Evolutionary conservation across 2,888 invertebrate species (phyloP).

Genomic region (Tiphia femorata): DNA sequence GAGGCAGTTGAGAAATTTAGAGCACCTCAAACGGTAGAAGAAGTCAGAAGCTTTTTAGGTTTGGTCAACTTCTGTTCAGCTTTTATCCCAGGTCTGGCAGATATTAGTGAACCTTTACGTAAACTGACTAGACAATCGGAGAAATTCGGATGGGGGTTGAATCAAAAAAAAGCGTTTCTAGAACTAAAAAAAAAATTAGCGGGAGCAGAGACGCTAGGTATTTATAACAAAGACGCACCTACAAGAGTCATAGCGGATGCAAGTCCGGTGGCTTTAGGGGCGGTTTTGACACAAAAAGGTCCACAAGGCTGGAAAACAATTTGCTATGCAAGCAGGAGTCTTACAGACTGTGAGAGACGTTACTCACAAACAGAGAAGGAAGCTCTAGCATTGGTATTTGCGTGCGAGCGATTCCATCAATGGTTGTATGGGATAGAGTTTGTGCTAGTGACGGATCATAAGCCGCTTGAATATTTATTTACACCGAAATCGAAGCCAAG

Average conservation of each 20-base stretch:
- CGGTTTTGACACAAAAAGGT: conserved; percentile 51
- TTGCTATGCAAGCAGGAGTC: conserved; percentile 61
- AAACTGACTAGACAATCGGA: not conserved
- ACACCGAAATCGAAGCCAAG: conserved; percentile 27
- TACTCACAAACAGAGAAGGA: conserved; percentile 49
- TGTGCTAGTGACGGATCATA: conserved; percentile 41
- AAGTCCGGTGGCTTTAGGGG: conserved; percentile 56
- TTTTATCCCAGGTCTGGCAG: conserved; percentile 22
- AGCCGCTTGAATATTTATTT: conserved; percentile 53
- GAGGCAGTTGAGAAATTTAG: conserved; percentile 32
- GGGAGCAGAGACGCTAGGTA: not conserved
- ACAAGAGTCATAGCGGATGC: conserved; percentile 60
- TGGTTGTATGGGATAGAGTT: conserved; percentile 64
- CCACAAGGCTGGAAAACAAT: conserved; percentile 52
- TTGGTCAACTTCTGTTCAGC: conserved; percentile 48
- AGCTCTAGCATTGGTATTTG: conserved; percentile 32
- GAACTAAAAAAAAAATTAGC: not conserved
- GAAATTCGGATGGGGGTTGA: not conserved
- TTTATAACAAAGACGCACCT: conserved; percentile 44
- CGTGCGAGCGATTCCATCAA: conserved; percentile 51
- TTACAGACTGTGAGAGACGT: conserved; percentile 53
- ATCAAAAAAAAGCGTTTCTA: not conserved
- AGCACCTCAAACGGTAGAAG: conserved; percentile 33
- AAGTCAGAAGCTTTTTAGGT: conserved; percentile 34
- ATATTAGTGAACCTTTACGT: conserved; percentile 32